Percentiles rank a stretch among this genome's conserved stretches.
These are phyloP conservation scores for Plagodis dolabraria DNA, from an alignment of 2,888 invertebrate genomes.

Conservation along the genomic window DNA sequence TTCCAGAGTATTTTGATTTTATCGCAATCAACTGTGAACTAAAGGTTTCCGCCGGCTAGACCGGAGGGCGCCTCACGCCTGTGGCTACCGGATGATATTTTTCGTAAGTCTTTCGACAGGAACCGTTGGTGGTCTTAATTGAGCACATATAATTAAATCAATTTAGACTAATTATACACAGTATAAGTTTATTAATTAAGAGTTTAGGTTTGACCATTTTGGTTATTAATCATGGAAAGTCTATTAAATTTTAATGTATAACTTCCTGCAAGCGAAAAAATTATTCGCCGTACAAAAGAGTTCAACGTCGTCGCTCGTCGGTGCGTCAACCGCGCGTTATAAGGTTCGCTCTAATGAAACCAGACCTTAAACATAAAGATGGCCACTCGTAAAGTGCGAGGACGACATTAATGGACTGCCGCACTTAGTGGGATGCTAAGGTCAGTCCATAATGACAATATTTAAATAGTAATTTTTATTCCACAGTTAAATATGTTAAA, in stretches of 20 bases:
- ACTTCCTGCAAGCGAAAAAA: too few relatives aligned
- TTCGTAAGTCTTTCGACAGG: slow-evolving; percentile 15
- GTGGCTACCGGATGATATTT: slow-evolving; percentile 3
- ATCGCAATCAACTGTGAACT: slow-evolving; percentile 7
- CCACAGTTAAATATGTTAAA: slow-evolving; percentile 21
- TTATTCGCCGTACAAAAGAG: slow-evolving; percentile 9
- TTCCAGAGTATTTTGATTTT: slow-evolving; percentile 5
- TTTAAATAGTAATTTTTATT: slow-evolving; percentile 51
- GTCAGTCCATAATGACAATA: slow-evolving; percentile 49
- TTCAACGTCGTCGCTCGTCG: slow-evolving; percentile 14
- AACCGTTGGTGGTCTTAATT: slow-evolving; percentile 22
- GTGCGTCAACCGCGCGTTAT: neutral
- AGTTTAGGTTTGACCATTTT: too few relatives aligned
- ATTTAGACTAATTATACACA: slow-evolving; percentile 17
- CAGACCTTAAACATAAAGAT: slow-evolving; percentile 30
- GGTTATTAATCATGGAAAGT: neutral
- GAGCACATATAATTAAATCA: slow-evolving; percentile 13
- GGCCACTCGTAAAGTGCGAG: slow-evolving; percentile 60
- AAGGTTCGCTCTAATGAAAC: slow-evolving; percentile 11
- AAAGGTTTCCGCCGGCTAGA: slow-evolving; percentile 17
- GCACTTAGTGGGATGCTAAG: slow-evolving; percentile 56
- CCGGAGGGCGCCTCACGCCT: slow-evolving; percentile 17
- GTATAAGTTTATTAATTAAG: neutral
- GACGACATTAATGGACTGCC: slow-evolving; percentile 63
- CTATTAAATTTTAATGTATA: neutral